Evolutionary conservation across 2,797 vertebrate species (phyloP), one percentile per base, ranked within the genome.

Genomic region (Moxostoma hubbsi): DNA sequence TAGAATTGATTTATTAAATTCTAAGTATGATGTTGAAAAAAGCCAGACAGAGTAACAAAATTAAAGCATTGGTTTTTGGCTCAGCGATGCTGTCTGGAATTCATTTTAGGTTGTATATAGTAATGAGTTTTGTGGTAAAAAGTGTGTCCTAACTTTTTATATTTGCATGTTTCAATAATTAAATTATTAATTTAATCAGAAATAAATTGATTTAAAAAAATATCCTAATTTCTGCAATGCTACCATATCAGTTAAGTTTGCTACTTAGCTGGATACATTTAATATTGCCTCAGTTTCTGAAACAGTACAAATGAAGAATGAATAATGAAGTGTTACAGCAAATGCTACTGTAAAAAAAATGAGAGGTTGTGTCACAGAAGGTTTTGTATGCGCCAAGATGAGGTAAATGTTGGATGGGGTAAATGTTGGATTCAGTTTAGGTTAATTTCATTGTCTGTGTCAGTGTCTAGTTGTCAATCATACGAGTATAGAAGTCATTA

Each of bases 11-110:
- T 46, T 46, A 57, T 55, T 75, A 12, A 55, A 66, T 65, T 18
- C 43, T 9, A 75, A 47, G 7, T 24, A 24, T 50, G 8, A n/a
- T 10, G 43, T 43, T 64, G 15, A 75, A 75, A 66, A 7, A 66
- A 75, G 53, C 73, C 51, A 75, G 73, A 54, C 62, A 75, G 51
- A 64, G 51, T 47, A 55, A 55, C 47, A 74, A 64, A 63, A 75
- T 61, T 55, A 66, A 74, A 67, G 10, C 51, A 47, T 66, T 65
- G 61, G 45, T 65, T 64, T 74, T 55, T 75, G 62, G n/a, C 50
- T 53, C 71, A 46, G 45, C 7, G 1, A 9, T 75, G 51, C 53
- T 55, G 73, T 66, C 46, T 36, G 24, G 18, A 63, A 10, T 12
- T 65, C 1, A 47, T 66, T 75, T 62, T 73, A 36, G 6, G 7